phyloP scores from a whole-genome alignment of 2,888 invertebrate species.

The Esperia sulphurella region DNA sequence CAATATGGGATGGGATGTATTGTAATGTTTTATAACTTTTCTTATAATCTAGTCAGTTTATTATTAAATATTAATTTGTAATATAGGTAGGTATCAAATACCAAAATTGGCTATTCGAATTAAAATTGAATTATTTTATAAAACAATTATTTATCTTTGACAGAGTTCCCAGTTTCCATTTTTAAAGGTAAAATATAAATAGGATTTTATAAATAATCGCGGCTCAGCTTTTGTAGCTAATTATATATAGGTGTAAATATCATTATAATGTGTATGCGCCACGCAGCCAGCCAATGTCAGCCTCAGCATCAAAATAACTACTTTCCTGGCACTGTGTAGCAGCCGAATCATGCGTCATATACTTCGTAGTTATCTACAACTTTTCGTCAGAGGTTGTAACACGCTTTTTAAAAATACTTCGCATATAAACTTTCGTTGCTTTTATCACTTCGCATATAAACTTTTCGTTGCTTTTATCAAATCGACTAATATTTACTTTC shows the following conservation, averaged over 20 bases:
- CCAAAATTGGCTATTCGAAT: conserved; percentile 1
- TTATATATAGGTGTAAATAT: conserved; percentile 40
- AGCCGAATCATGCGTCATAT: conserved; percentile 39
- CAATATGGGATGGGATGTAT: too few species aligned
- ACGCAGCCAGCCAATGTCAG: conserved; percentile 50
- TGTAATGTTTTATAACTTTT: too few species aligned
- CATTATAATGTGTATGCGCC: conserved; percentile 51
- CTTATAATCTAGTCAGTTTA: too few species aligned
- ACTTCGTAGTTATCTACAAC: conserved; percentile 31
- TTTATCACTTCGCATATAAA: too few species aligned
- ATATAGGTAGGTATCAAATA: background rate
- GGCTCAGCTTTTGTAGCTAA: conserved; percentile 62
- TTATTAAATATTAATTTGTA: too few species aligned
- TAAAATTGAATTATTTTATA: conserved; percentile 14
- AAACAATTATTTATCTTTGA: conserved; percentile 62
- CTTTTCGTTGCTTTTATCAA: conserved; percentile 40
- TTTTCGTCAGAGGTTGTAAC: conserved; percentile 34
- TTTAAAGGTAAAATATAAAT: conserved; percentile 74
- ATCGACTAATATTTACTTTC: conserved; percentile 62
- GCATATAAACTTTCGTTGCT: conserved; percentile 29
- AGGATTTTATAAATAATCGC: conserved; percentile 39
- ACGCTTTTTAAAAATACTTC: conserved; percentile 42
- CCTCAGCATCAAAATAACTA: conserved; percentile 53
- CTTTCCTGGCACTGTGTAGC: conserved; percentile 47
- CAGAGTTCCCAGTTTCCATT: conserved; percentile 74